Conservation (phyloP, 2,888 invertebrate species). For the Volucella inanis region DNA sequence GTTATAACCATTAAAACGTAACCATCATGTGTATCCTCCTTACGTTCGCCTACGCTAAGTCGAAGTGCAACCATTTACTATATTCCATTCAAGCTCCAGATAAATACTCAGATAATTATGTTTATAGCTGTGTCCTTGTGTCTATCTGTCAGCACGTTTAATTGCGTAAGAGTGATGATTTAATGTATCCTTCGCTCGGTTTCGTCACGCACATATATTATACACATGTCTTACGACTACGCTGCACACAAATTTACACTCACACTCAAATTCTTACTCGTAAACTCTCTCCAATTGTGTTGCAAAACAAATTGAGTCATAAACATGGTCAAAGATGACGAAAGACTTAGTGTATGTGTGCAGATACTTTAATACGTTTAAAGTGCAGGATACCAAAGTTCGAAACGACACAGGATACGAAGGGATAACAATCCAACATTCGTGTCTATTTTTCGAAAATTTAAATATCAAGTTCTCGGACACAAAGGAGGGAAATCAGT, state of each 20-base stretch:
- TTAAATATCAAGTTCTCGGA: conserved; percentile 64
- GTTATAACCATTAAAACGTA: neutral
- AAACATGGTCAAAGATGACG: conserved; percentile 57
- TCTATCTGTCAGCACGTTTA: conserved; percentile 57
- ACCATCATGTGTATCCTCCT: conserved; percentile 33
- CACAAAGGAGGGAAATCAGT: conserved; percentile 48
- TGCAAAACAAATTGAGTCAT: conserved; percentile 54
- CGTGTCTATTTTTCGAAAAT: conserved; percentile 57
- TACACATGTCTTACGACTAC: neutral
- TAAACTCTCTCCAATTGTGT: too few relatives aligned
- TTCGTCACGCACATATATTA: neutral
- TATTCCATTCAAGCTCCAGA: conserved; percentile 59
- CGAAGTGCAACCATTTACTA: conserved; percentile 59
- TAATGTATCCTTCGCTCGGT: conserved; percentile 33
- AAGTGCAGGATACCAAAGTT: conserved; percentile 30
- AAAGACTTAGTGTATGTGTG: conserved; percentile 37
- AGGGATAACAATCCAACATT: conserved; percentile 23
- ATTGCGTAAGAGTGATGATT: conserved; percentile 48
- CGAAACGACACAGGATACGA: neutral
- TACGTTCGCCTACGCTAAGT: conserved; percentile 28
- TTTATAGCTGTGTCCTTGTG: conserved; percentile 38
- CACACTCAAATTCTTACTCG: neutral
- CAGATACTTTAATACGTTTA: conserved; percentile 52
- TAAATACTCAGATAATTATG: conserved; percentile 37
- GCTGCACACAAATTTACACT: neutral